These are phyloP conservation scores for Percopsis omiscomaycus DNA, from an alignment of 2,797 vertebrate genomes.

Conservation along the genomic window DNA sequence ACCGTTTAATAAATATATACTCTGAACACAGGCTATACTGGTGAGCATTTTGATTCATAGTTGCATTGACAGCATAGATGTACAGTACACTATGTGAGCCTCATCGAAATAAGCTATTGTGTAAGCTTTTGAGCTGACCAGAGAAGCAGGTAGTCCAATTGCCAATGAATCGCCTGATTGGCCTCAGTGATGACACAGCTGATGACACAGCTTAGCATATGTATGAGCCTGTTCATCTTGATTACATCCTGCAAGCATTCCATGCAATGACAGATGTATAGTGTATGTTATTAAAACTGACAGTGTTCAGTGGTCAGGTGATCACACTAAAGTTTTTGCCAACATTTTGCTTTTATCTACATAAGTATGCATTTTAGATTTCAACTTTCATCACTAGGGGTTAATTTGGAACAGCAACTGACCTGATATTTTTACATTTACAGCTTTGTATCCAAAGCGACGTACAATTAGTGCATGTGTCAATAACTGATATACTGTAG, in stretches of 20 bases:
- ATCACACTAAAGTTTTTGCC: no score
- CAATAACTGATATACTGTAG: no score
- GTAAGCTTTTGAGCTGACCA: slow-evolving; percentile 14
- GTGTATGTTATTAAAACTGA: no score
- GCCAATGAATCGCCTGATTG: slow-evolving; percentile 47
- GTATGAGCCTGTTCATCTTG: slow-evolving; percentile 37
- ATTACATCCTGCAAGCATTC: slow-evolving; percentile 32
- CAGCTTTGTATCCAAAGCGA: no score
- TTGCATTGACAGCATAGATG: slow-evolving; percentile 9
- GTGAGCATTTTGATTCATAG: background rate
- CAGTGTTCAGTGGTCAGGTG: no score
- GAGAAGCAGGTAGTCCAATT: slow-evolving; percentile 31
- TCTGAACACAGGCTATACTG: background rate
- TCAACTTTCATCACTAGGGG: no score
- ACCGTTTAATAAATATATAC: no score
- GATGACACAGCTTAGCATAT: slow-evolving; percentile 40
- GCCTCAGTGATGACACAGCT: slow-evolving; percentile 20
- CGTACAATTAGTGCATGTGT: no score
- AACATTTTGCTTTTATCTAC: no score
- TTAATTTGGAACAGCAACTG: no score
- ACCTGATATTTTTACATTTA: no score
- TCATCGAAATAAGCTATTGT: slow-evolving; percentile 26
- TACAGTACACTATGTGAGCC: slow-evolving; percentile 1
- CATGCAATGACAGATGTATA: background rate
- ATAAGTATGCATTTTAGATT: no score